A percentile compares a stretch with the other conserved stretches of the same genome.
Conservation (phyloP, 2,888 invertebrate genomes). For the Agrochola macilenta region DNA sequence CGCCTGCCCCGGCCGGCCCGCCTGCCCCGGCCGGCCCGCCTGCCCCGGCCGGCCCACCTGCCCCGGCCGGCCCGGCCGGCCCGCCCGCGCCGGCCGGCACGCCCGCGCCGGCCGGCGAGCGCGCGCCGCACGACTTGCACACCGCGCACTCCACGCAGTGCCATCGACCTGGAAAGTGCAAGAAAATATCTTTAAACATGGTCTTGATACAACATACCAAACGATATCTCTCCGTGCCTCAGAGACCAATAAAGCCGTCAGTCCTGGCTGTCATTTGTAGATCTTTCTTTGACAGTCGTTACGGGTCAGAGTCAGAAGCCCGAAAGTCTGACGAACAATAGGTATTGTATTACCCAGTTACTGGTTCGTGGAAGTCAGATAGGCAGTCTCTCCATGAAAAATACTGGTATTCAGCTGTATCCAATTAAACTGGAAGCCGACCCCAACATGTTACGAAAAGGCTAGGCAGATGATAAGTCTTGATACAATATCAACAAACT, state of each 20-base stretch:
- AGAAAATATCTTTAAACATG: background rate
- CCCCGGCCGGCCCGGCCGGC: conserved; percentile 84
- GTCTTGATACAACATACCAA: background rate
- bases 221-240: no score
- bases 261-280: background rate
- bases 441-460: background rate
- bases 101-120: conserved; percentile 84
- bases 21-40: conserved; percentile 34
- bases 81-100: conserved; percentile 90
- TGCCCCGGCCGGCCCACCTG: conserved; percentile 70
- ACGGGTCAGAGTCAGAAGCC: background rate
- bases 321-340: background rate
- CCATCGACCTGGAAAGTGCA: conserved; percentile 92
- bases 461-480: background rate
- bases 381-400: background rate
- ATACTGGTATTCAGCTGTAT: background rate
- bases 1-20: conserved; percentile 70
- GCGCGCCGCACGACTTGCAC: conserved; percentile 92
- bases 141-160: conserved; percentile 95
- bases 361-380: background rate
- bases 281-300: background rate
- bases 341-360: background rate
- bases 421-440: background rate
- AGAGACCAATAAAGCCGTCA: background rate
- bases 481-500: background rate